Percentiles rank a stretch among this genome's conserved stretches.
Conservation (phyloP, 2,113 vertebrate species). For the Bambusicola thoracicus region DNA sequence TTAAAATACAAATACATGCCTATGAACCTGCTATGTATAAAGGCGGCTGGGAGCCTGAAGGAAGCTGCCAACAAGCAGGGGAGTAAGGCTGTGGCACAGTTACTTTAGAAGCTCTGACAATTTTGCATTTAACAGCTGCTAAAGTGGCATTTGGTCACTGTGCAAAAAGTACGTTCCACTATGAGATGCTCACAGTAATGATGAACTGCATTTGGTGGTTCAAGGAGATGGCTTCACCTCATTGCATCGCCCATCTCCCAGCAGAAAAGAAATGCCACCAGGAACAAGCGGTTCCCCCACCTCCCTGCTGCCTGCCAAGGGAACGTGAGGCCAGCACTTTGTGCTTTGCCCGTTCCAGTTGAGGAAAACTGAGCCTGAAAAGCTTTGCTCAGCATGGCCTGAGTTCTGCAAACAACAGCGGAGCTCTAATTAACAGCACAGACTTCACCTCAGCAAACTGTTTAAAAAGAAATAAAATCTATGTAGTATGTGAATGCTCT, state of each 20-base stretch:
- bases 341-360: constrained; percentile 3
- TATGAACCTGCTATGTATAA: background rate
- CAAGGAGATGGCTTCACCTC: background rate
- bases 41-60: background rate
- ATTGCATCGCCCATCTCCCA: background rate
- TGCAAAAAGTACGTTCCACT: background rate
- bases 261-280: constrained; percentile 27
- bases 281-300: constrained; percentile 7
- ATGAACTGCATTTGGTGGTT: background rate
- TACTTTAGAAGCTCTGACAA: background rate
- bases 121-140: background rate
- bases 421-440: constrained; percentile 57
- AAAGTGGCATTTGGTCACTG: background rate
- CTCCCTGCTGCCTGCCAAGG: constrained; percentile 14
- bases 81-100: background rate
- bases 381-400: constrained; percentile 28
- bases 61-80: background rate
- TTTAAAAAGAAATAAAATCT: background rate
- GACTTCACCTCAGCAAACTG: constrained; percentile 40
- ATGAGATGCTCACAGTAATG: background rate
- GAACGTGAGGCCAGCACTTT: background rate
- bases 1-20: background rate
- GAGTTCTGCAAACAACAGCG: constrained; percentile 36
- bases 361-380: constrained; percentile 26
- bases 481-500: background rate